Percentiles rank a stretch among this genome's conserved stretches.
Evolutionary conservation across 2,113 vertebrate genomes (phyloP).

Genomic region (Paraplagusia blochii): DNA sequence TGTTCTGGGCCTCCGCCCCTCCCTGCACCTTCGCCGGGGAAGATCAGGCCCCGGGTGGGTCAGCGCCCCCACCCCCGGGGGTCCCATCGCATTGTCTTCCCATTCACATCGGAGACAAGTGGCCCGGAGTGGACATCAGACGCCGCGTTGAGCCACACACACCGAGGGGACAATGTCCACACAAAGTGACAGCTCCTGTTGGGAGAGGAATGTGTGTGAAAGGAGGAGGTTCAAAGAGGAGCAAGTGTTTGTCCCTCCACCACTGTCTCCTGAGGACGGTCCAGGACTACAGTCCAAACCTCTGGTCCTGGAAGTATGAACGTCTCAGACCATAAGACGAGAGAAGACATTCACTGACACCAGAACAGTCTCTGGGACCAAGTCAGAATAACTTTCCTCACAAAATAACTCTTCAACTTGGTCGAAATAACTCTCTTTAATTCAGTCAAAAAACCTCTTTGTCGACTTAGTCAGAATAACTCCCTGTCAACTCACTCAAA

Average conservation of each 20-base stretch:
- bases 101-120: slow-evolving; percentile 87
- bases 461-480: no score
- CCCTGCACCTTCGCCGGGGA: slow-evolving; percentile 61
- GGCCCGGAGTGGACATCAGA: slow-evolving; percentile 74
- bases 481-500: no score
- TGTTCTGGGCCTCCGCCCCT: slow-evolving; percentile 75
- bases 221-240: slow-evolving; percentile 68
- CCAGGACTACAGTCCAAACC: slow-evolving; percentile 54
- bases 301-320: no score
- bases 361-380: no score
- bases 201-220: slow-evolving; percentile 79
- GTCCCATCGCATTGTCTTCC: slow-evolving; percentile 74
- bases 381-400: no score
- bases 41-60: slow-evolving; percentile 75
- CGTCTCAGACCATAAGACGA: no score
- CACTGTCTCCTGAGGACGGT: slow-evolving; percentile 38
- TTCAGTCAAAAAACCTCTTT: no score
- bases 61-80: slow-evolving; percentile 74
- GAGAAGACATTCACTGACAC: no score
- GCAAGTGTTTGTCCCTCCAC: slow-evolving; percentile 53
- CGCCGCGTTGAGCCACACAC: slow-evolving; percentile 71
- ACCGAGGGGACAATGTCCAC: slow-evolving; percentile 76
- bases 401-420: no score
- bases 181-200: slow-evolving; percentile 81
- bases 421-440: no score